A percentile compares a stretch with the other conserved stretches of the same genome.
Evolutionary conservation across 2,113 vertebrate species (phyloP).

Genomic region (Nanorana parkeri): DNA sequence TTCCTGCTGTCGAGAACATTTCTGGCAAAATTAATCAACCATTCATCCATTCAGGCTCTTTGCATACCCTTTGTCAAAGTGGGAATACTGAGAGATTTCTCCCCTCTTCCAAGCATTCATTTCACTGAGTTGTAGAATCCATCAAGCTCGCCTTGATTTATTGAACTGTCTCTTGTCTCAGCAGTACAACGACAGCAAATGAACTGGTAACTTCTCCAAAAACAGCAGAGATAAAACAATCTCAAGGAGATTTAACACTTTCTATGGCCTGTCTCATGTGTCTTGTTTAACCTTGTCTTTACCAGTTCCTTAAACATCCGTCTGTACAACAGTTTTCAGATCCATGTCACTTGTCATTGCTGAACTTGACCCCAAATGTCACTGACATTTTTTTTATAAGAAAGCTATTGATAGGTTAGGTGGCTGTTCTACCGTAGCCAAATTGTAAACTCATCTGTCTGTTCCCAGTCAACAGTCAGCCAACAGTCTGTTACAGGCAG

Average conservation of each 20-base stretch:
- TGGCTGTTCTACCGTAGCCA: too few relatives aligned
- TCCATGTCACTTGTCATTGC: too few relatives aligned
- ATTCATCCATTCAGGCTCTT: constrained; percentile 99
- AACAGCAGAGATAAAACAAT: constrained; percentile 80
- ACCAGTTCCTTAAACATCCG: neutral
- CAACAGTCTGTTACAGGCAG: too few relatives aligned
- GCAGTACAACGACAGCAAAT: constrained; percentile 99
- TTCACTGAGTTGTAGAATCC: constrained; percentile 96
- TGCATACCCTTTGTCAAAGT: constrained; percentile 98
- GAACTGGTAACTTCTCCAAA: constrained; percentile 92
- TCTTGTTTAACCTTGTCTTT: constrained; percentile 30
- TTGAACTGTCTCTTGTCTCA: constrained; percentile 99
- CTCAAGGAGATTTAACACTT: constrained; percentile 66
- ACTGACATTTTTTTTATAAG: too few relatives aligned
- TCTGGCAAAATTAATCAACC: constrained; percentile 99
- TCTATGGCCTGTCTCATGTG: neutral
- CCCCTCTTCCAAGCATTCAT: constrained; percentile 87
- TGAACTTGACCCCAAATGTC: too few relatives aligned
- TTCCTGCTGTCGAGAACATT: constrained; percentile 98
- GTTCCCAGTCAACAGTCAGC: too few relatives aligned
- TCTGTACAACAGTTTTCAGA: too few relatives aligned
- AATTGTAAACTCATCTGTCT: too few relatives aligned
- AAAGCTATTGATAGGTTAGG: too few relatives aligned
- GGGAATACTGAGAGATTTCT: constrained; percentile 93
- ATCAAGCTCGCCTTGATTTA: constrained; percentile 99